These are phyloP conservation scores for Agonum fuliginosum DNA, from an alignment of 2,888 invertebrate genomes.

Conservation along the genomic window DNA sequence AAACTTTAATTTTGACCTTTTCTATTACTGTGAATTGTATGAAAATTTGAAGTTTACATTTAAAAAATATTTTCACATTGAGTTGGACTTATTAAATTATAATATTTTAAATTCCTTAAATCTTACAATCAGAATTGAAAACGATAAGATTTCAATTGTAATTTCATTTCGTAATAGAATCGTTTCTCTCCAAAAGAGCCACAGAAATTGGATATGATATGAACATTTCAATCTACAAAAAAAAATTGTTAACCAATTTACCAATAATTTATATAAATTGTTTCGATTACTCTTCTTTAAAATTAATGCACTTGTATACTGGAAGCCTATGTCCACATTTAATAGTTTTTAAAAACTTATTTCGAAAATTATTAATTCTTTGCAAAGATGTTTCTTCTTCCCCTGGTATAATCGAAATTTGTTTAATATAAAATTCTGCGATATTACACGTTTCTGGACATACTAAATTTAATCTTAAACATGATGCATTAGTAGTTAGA, in stretches of 20 bases:
- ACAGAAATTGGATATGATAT: conserved; percentile 65
- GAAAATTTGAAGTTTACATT: too few species aligned
- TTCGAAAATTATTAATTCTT: conserved; percentile 75
- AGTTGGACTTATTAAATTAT: background rate
- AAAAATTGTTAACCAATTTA: too few species aligned
- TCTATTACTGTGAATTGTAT: too few species aligned
- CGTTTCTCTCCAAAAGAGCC: conserved; percentile 81
- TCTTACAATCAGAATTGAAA: conserved; percentile 79
- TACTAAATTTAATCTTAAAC: conserved; percentile 73
- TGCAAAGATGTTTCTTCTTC: conserved; percentile 72
- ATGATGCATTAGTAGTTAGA: background rate
- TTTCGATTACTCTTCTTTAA: conserved; percentile 64
- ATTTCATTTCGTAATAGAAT: background rate
- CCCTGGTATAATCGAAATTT: conserved; percentile 74
- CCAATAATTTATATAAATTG: background rate
- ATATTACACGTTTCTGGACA: conserved; percentile 87
- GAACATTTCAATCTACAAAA: conserved; percentile 16
- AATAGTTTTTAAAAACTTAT: conserved; percentile 70
- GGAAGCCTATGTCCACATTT: background rate
- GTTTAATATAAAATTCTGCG: conserved; percentile 86
- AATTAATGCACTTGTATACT: conserved; percentile 34
- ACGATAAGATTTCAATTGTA: background rate
- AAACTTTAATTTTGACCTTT: too few species aligned
- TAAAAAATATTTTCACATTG: too few species aligned
- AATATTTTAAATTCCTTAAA: conserved; percentile 75